Base-by-base conservation (phyloP, 1,140 invertebrate genomes). In the Ceratoteleas bidentatus region DNA sequence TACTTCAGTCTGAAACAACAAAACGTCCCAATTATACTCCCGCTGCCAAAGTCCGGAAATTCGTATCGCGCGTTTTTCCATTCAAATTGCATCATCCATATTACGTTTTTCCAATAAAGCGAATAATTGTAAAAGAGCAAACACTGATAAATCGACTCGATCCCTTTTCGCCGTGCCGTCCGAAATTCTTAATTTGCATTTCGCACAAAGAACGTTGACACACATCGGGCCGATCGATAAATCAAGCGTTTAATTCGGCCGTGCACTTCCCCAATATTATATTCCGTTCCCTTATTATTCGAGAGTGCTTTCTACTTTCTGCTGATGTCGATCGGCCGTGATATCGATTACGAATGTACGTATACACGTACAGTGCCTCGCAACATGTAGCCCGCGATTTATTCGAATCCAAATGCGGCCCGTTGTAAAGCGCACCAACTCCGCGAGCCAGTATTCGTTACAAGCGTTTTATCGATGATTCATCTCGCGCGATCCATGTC, bases 401-500 rank as follows among this genome's bases (percentile, higher is more conserved):
- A 82, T 82, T 69, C 53, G 62, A 57, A 58, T 64, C 57, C 43
- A 50, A 74, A 73, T 72, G 68, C 54, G 33, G 32, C 11, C 24
- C 53, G 62, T 50, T 82, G 80, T 75, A 74, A 77, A 82, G 49
- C 38, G 72, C 16, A 69, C 56, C 60, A 52, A 74, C 64, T 50
- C 62, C 36, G 9, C 65, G 60, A 54, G 43, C 49, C 47, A 47
- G 69, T 45, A 61, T 75, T 64, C 69, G 74, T 83, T 83, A 78
- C 74, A 78, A 78, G 70, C 56, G 70, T 72, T 83, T 83, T 78
- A 83, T 78, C 81, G 75, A 78, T 78, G 75, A 83, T 83, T 75
- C 81, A 83, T 83, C 68, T 83, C 54, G 73, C 38, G 62, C 74
- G 73, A 77, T 77, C 47, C 73, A 66, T 72, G 81, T 78, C 81